Evolutionary conservation across 2,888 invertebrate genomes (phyloP), one percentile per base, ranked within the genome.

Genomic region (Petrolisthes manimaculis): DNA sequence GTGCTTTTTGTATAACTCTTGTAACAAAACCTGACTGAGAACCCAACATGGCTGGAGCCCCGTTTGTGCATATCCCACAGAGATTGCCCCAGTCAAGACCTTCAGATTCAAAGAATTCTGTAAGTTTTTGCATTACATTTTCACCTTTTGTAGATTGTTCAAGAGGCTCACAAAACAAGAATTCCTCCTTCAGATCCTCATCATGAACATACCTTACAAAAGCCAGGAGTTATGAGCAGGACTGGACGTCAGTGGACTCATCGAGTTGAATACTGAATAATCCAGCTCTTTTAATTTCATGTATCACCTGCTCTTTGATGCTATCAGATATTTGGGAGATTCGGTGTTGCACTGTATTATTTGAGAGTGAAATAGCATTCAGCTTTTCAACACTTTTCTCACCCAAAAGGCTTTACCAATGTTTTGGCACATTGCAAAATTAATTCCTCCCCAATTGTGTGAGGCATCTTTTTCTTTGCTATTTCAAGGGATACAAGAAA

Each of bases 311-410:
- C 54, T 89, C 83, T 83, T 71, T 79, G 61, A 82, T 75, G 79
- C 78, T 83, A 51, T 77, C 56, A 71, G 83, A 83, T 4, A 89
- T 89, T 37, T 86, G 74, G 67, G 77, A 82, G 51, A 78, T 77
- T 71, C 82, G 61, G 56, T 78, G 71, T 69, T 86, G 69, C 82
- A 86, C 37, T 18, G 55, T 89, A 82, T 81, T 86, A 79, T 86
- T 83, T 83, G 89, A 86, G 78, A 85, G 86, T 53, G 83, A 81
- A 69, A 89, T 89, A 55, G 71, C 79, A 83, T 84, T 83, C 88
- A 83, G 55, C 53, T 83, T 88, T 84, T 84, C 74, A 83, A 71
- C 69, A 79, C 61, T 55, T 82, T 89, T 78, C 86, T 86, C 86
- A 71, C 78, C 86, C 71, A 85, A 85, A 86, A 89, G 82, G 75